Base-by-base conservation (phyloP, 2,113 vertebrate species). In the Empidonax traillii region DNA sequence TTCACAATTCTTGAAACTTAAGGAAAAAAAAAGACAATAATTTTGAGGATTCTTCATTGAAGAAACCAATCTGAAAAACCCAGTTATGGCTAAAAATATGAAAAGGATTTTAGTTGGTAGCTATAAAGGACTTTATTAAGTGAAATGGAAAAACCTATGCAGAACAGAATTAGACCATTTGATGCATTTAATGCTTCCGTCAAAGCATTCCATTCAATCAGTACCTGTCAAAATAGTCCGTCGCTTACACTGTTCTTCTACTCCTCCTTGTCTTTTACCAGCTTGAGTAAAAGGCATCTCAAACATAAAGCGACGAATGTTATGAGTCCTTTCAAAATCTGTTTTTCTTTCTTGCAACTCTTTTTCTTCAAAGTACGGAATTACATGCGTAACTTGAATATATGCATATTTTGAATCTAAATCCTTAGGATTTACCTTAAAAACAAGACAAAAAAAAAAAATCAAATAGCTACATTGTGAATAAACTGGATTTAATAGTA, bases 281-380 rank as follows among this genome's bases (percentile, higher is more conserved):
- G 98, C 98, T 80, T 99, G 98, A 33, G 99, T 99, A 90, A 99
- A 99, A 33, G 99, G 99, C 99, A 99, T 99, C 97, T 99, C 99
- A 53, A 99, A 99, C 95, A 99, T 99, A 96, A 99, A 99, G 59
- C 99, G 98, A 13, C 99, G 99, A 61, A 99, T 99, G 93, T 99
- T 99, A 92, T 99, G 99, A 95, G 98, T 99, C 85, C 98, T 99
- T 96, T 99, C 99, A 63, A 99, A 99, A 83, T 99, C 99, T 0
- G 99, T 99, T 96, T 98, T 99, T 94, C 99, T 98, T 94, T 99
- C 99, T 43, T 98, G 98, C 76, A 99, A 87, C 94, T 99, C 99
- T 85, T 99, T 99, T 77, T 99, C 99, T 85, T 99, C 99, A 75
- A 99, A 98, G 97, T 99, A 99, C 0, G 99, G 99, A 65, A 96